Percentiles rank a stretch among this genome's conserved stretches.
Evolutionary conservation across 2,888 invertebrate species (phyloP).

Genomic region (Torymus auratus): DNA sequence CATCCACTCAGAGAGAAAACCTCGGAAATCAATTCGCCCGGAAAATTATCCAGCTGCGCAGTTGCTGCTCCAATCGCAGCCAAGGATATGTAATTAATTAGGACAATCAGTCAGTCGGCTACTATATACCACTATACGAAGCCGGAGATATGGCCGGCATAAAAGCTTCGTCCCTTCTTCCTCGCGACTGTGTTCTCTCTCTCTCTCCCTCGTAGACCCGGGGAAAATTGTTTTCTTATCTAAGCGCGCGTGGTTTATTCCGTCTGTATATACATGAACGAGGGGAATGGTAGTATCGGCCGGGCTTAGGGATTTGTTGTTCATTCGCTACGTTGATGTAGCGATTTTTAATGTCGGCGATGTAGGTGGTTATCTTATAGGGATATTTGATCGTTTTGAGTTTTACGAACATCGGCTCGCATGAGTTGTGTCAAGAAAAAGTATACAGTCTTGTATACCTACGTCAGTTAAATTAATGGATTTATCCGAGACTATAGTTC

Average conservation of each 20-base stretch:
- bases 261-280: too few species aligned
- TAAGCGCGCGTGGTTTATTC: neutral
- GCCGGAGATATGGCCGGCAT: too few species aligned
- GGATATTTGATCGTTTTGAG: too few species aligned
- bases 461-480: too few species aligned
- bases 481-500: too few species aligned
- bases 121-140: too few species aligned
- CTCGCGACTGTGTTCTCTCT: neutral
- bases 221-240: conserved; percentile 53
- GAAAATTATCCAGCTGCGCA: conserved; percentile 40
- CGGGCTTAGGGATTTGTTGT: neutral
- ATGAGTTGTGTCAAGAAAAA: too few species aligned
- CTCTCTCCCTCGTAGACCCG: neutral
- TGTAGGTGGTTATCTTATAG: too few species aligned
- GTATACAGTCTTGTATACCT: too few species aligned
- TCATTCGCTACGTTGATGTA: too few species aligned
- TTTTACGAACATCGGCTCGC: too few species aligned
- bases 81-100: conserved; percentile 54
- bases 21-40: conserved; percentile 43
- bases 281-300: neutral
- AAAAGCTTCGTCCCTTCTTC: conserved; percentile 17
- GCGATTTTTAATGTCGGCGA: too few species aligned
- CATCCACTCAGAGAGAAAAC: neutral
- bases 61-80: conserved; percentile 28
- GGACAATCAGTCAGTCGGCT: conserved; percentile 46